A percentile compares a stretch with the other conserved stretches of the same genome.
Conservation (phyloP, 2,113 vertebrate genomes). For the Scortum barcoo region DNA sequence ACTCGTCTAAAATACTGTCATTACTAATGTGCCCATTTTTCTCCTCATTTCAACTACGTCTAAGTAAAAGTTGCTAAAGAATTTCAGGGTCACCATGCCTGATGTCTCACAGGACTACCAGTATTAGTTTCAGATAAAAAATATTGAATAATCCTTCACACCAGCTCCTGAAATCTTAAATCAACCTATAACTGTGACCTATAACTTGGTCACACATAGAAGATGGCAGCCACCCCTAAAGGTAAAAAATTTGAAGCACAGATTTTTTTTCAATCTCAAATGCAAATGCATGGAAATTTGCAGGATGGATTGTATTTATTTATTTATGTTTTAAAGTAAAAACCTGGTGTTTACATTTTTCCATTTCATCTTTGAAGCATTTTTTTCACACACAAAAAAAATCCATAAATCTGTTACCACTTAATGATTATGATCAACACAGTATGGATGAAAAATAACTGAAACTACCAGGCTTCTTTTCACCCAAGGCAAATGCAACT, state of each 20-base stretch:
- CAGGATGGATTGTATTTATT: not conserved
- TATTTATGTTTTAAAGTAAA: not conserved
- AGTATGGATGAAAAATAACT: not conserved
- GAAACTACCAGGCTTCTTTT: slow-evolving; percentile 20
- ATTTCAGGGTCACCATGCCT: not conserved
- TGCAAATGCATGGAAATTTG: not conserved
- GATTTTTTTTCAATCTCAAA: not conserved
- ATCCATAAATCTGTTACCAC: not conserved
- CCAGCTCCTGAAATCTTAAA: not conserved
- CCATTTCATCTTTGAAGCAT: slow-evolving; percentile 8
- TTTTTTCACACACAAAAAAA: not conserved
- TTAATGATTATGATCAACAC: not conserved
- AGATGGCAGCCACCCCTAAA: not conserved
- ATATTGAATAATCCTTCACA: no score
- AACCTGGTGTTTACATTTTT: not conserved
- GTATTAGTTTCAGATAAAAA: no score
- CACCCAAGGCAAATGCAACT: not conserved
- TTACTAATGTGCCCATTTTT: not conserved
- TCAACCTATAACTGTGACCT: no score
- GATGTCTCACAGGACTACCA: no score
- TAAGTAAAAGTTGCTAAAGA: not conserved
- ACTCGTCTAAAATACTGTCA: not conserved
- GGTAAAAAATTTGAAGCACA: not conserved
- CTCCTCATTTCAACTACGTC: not conserved
- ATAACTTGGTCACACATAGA: not conserved